Percentiles rank a stretch among this genome's conserved stretches.
Evolutionary conservation across 2,113 vertebrate genomes (phyloP).

Genomic region (Siphamia tubifer): DNA sequence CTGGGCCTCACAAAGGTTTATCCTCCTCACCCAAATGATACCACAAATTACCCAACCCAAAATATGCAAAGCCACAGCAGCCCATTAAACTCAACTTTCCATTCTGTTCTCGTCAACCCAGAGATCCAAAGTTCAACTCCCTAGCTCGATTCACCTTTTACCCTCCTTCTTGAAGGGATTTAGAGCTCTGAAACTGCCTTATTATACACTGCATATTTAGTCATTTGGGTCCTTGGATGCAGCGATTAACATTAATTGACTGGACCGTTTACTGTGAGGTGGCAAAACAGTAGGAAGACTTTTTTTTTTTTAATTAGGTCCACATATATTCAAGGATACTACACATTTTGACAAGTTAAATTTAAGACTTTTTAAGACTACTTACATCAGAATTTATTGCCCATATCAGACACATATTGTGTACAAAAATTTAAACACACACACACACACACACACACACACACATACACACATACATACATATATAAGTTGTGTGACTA

Average conservation of each 20-base stretch:
- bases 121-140: not conserved
- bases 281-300: not conserved
- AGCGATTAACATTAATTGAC: not conserved
- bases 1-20: conserved; percentile 59
- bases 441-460: too few species aligned
- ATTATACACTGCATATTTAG: not conserved
- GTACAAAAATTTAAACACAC: too few species aligned
- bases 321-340: too few species aligned
- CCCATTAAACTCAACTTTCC: conserved; percentile 51
- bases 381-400: too few species aligned
- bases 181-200: not conserved
- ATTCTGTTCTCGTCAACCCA: conserved; percentile 5
- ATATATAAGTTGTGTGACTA: too few species aligned
- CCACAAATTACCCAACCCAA: conserved; percentile 64
- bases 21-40: conserved; percentile 63
- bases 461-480: too few species aligned
- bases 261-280: not conserved
- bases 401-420: too few species aligned
- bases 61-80: conserved; percentile 65
- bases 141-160: not conserved
- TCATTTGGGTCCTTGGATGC: not conserved
- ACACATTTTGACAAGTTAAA: too few species aligned
- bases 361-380: too few species aligned
- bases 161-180: not conserved
- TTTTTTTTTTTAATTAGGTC: not conserved